Evolutionary conservation across 2,888 invertebrate genomes (phyloP).

Genomic region (Arrhopalites spinosus): DNA sequence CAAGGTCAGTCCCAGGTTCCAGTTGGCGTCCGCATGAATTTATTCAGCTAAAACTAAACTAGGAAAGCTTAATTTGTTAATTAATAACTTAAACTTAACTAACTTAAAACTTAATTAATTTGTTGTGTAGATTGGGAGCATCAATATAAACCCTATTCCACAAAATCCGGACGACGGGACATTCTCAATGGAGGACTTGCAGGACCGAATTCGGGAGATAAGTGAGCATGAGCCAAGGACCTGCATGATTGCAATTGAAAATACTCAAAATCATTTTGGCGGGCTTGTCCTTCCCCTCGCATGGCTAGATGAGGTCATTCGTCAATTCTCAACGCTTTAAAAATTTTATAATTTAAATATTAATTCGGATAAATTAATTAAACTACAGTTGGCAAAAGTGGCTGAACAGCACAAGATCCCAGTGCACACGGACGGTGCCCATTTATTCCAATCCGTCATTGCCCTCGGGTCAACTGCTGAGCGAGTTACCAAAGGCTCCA

Average conservation of each 20-base stretch:
- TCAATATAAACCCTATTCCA: constrained; percentile 71
- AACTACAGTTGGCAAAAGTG: constrained; percentile 64
- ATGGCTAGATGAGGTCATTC: constrained; percentile 72
- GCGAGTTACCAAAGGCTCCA: constrained; percentile 72
- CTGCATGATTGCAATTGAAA: constrained; percentile 81
- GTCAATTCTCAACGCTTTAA: not conserved
- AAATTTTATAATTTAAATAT: too few species aligned
- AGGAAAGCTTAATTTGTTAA: not conserved
- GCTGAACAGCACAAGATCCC: constrained; percentile 69
- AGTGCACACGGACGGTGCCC: constrained; percentile 92
- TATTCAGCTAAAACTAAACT: too few species aligned
- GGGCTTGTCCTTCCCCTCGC: constrained; percentile 80
- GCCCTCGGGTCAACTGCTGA: constrained; percentile 68
- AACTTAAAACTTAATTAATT: too few species aligned
- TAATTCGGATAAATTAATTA: too few species aligned
- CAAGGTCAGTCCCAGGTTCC: constrained; percentile 59
- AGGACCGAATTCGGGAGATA: constrained; percentile 68
- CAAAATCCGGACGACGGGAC: constrained; percentile 88
- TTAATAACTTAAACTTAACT: too few species aligned
- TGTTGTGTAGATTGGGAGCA: constrained; percentile 69
- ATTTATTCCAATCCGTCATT: constrained; percentile 87
- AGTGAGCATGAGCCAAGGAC: constrained; percentile 81
- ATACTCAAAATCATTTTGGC: constrained; percentile 88
- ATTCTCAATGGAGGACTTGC: constrained; percentile 74
- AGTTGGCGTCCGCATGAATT: too few species aligned